A percentile compares a stretch with the other conserved stretches of the same genome.
Evolutionary conservation across 2,797 vertebrate genomes (phyloP).

Genomic region (Hipposideros larvatus): DNA sequence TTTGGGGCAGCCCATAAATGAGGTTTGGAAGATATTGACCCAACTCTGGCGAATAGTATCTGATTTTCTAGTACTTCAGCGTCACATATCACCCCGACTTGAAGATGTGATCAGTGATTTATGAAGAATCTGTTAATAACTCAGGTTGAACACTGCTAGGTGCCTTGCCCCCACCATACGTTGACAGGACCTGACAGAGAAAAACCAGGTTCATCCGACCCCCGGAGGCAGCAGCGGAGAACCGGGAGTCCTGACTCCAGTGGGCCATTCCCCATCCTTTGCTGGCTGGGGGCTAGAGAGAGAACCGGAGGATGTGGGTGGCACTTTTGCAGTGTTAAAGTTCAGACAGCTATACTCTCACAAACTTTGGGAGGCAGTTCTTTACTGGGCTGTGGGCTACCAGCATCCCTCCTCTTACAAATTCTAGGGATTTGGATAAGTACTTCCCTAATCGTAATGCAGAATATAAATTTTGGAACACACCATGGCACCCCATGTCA

Average conservation of each 20-base stretch:
- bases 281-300: neutral
- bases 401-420: neutral
- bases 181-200: neutral
- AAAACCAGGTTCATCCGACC: neutral
- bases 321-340: neutral
- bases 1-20: neutral
- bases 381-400: neutral
- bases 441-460: neutral
- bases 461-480: constrained; percentile 33
- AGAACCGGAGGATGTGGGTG: neutral
- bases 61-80: neutral
- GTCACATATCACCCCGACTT: too few species aligned
- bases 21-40: neutral
- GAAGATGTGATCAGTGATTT: too few species aligned
- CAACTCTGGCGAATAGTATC: neutral
- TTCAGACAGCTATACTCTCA: neutral
- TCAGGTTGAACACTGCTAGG: neutral
- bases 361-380: neutral
- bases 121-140: neutral
- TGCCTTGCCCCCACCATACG: neutral
- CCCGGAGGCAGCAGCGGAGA: neutral
- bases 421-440: neutral
- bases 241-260: neutral
- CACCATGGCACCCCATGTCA: neutral
- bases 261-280: neutral